phyloP scores from a whole-genome alignment of 2,888 invertebrate species.

The Cryptops parisi region DNA sequence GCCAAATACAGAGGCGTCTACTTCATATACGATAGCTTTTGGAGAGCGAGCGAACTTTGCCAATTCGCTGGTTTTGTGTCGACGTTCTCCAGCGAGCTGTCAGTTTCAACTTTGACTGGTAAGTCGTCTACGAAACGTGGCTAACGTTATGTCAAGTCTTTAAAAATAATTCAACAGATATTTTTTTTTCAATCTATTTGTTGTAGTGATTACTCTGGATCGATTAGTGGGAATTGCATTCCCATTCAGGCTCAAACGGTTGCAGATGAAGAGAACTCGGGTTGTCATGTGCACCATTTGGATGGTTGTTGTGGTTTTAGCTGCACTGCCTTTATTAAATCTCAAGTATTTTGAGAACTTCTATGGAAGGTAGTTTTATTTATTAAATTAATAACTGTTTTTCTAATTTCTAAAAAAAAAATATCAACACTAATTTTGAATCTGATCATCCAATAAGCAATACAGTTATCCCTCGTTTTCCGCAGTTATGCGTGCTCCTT shows the following conservation, averaged over 20 bases:
- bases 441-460: too few species aligned
- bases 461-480: too few species aligned
- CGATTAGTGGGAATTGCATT: slow-evolving; percentile 32
- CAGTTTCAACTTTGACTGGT: slow-evolving; percentile 32
- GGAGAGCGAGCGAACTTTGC: slow-evolving; percentile 29
- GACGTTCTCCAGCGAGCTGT: slow-evolving; percentile 31
- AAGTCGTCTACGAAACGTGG: slow-evolving; percentile 1
- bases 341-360: slow-evolving; percentile 36
- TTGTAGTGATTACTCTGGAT: slow-evolving; percentile 31
- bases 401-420: too few species aligned
- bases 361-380: slow-evolving; percentile 35
- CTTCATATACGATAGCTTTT: slow-evolving; percentile 27
- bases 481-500: too few species aligned
- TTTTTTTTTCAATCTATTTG: slow-evolving; percentile 11
- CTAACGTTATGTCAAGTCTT: not conserved
- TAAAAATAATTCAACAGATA: not conserved
- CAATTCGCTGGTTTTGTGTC: slow-evolving; percentile 31
- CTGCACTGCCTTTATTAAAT: slow-evolving; percentile 28
- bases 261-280: slow-evolving; percentile 27
- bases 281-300: slow-evolving; percentile 29
- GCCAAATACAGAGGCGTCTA: slow-evolving; percentile 35
- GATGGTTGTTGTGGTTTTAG: slow-evolving; percentile 28
- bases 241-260: slow-evolving; percentile 29
- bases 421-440: too few species aligned
- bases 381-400: too few species aligned